Evolutionary conservation across 2,797 vertebrate genomes (phyloP), one percentile per base, ranked within the genome.

Genomic region (Mus spretus): DNA sequence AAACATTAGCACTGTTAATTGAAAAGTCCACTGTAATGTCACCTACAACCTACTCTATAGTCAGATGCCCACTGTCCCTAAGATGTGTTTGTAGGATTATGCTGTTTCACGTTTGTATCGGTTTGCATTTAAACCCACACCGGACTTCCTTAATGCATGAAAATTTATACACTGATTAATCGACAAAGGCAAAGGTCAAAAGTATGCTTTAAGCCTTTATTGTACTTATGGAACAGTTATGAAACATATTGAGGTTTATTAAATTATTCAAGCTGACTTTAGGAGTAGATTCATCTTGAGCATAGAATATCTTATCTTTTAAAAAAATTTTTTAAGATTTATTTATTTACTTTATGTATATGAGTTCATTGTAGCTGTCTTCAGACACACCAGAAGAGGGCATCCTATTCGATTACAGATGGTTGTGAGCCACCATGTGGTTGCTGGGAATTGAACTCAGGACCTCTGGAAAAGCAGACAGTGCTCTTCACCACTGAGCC

Each of bases 221-320:
- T 94, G 28, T 34, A 67, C 74, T 65, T 94, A 82, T 63, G 50
- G 19, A 92, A 63, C 83, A 95, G 34, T n/a, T 95, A 1, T 28
- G 3, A 88, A 88, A 75, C 37, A 59, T 74, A 40, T 40, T 75
- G 53, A 75, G 9, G n/a, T 28, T 74, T 88, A 57, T 74, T n/a
- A 75, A 57, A 44, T 57, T 59, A 75, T 89, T 59, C 86, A 53
- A 20, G 70, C 28, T 91, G 50, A 89, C 61, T 81, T 47, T 14
- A 84, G 75, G 37, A 24, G 75, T 79, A 83, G 0, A 15, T 74
- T 74, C 75, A 50, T 9, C 31, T 40, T 86, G 70, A 93, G 40
- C 55, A 70, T 65, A 80, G 24, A 91, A 22, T n/a, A 44, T 19
- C 37, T 75, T 91, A 55, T 37, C 55, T 82, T 74, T 61, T 24